These are phyloP conservation scores for Dilophus febrilis DNA, from an alignment of 2,888 invertebrate genomes.

Conservation along the genomic window DNA sequence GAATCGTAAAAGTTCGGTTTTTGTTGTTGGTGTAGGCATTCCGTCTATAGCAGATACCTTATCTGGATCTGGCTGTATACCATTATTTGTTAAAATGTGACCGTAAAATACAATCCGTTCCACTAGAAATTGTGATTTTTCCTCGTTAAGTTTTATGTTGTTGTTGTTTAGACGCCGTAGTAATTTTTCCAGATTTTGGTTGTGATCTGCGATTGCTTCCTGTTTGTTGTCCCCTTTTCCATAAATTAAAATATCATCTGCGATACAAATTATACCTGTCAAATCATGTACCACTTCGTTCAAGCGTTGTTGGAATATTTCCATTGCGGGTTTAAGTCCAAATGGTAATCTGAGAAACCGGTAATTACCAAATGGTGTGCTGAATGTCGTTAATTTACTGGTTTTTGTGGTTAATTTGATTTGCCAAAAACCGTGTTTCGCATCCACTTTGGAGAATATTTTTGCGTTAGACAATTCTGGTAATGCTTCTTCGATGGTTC, in stretches of 20 bases:
- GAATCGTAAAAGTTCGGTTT: slow-evolving; percentile 12
- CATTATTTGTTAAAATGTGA: slow-evolving; percentile 9
- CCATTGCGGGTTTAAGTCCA: slow-evolving; percentile 10
- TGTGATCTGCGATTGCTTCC: slow-evolving; percentile 12
- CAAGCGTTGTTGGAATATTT: slow-evolving; percentile 10
- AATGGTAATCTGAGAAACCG: slow-evolving; percentile 6
- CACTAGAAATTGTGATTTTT: slow-evolving; percentile 10
- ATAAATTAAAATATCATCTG: slow-evolving; percentile 11
- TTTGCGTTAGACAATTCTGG: slow-evolving; percentile 6
- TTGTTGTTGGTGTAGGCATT: slow-evolving; percentile 11
- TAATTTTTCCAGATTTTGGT: slow-evolving; percentile 9
- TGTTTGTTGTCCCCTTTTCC: slow-evolving; percentile 8
- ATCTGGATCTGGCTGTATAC: slow-evolving; percentile 8
- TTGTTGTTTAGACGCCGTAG: slow-evolving; percentile 8
- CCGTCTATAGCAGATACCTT: slow-evolving; percentile 14
- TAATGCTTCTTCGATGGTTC: slow-evolving; percentile 7
- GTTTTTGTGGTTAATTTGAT: not conserved
- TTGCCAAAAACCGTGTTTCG: slow-evolving; percentile 12
- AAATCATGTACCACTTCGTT: slow-evolving; percentile 7
- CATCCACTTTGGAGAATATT: slow-evolving; percentile 1
- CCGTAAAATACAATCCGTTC: slow-evolving; percentile 12
- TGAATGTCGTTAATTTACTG: slow-evolving; percentile 2
- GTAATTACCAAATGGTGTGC: slow-evolving; percentile 6
- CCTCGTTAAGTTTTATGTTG: slow-evolving; percentile 12
- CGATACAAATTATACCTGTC: slow-evolving; percentile 7